These are phyloP conservation scores for Brotula barbata DNA, from an alignment of 2,797 vertebrate genomes.

Conservation along the genomic window DNA sequence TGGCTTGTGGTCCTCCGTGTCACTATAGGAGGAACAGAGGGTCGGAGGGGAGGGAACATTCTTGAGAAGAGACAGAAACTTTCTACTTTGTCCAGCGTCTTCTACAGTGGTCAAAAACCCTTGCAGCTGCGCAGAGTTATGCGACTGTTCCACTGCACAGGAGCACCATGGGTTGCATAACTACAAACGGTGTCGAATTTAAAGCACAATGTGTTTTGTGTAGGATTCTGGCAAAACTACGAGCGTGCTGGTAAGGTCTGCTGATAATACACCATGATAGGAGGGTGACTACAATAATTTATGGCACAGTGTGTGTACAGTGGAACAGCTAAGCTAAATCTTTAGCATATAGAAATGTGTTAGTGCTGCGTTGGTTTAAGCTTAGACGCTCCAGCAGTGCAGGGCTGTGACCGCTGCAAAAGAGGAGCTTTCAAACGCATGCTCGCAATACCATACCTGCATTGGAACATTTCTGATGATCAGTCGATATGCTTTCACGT, in stretches of 20 bases:
- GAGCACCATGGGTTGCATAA: not conserved
- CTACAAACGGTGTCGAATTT: not conserved
- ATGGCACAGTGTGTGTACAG: conserved; percentile 19
- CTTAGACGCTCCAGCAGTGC: conserved; percentile 23
- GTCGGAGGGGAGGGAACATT: conserved; percentile 1
- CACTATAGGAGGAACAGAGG: conserved; percentile 74
- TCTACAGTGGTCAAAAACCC: conserved; percentile 48
- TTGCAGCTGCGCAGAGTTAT: conserved; percentile 2
- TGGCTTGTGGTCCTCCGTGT: conserved; percentile 97
- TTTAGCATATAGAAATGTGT: conserved; percentile 18
- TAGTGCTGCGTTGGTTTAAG: conserved; percentile 44
- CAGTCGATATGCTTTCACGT: conserved; percentile 46
- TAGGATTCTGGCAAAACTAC: not conserved
- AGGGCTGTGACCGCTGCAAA: conserved; percentile 51
- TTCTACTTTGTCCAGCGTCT: not conserved
- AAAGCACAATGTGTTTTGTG: not conserved
- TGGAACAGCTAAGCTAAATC: conserved; percentile 50
- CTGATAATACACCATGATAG: not conserved
- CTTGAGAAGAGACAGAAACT: conserved; percentile 5
- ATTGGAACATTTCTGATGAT: conserved; percentile 13
- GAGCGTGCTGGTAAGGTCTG: not conserved
- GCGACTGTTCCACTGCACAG: conserved; percentile 62
- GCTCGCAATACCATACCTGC: conserved; percentile 37
- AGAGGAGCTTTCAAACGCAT: conserved; percentile 41
- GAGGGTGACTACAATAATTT: not conserved